Evolutionary conservation across 1,140 invertebrate genomes (phyloP), one percentile per base, ranked within the genome.

Genomic region (Zaprionus gabonicus): DNA sequence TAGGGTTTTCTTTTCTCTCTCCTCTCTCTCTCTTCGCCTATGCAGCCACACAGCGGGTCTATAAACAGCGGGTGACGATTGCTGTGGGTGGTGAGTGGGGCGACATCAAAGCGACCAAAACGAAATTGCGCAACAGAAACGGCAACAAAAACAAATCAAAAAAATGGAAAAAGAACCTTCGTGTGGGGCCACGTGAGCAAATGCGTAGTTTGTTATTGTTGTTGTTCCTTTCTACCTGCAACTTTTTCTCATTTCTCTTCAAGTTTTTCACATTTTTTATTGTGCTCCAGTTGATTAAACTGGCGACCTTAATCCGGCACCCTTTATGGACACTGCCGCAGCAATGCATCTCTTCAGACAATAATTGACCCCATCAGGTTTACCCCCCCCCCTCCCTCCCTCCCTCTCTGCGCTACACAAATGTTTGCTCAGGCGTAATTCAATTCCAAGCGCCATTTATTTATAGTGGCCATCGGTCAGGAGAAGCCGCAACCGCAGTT

Each of bases 371-470:
- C 63, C 44, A 23, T 51, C 46, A 23, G 46, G n/a, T 44, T 44
- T 41, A 5, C 6, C 17, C n/a, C 2, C n/a, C n/a, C 2, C 41
- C 0, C 6, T 9, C 4, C 1, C n/a, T 7, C 41, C 0, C 6
- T 9, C 4, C 1, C 10, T n/a, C 9, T 4, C 9, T 66, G 7
- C 17, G 13, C 20, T 59, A 31, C 68, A 63, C 59, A 49, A 58
- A 56, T 56, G 75, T 77, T 80, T 59, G 78, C 77, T 90, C 71
- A 78, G 83, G 84, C 84, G 84, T 81, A 84, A 88, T 88, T 88
- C 87, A 84, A 88, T 88, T 88, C 82, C 80, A 77, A 71, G 81
- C 81, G 71, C 75, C 84, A 90, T 90, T 88, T 88, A 88, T 88
- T 88, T 88, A 90, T 88, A 76, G 75, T 76, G 81, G 71, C 70